Conservation (phyloP, 2,113 vertebrate species). For the Seriola dumerili region DNA sequence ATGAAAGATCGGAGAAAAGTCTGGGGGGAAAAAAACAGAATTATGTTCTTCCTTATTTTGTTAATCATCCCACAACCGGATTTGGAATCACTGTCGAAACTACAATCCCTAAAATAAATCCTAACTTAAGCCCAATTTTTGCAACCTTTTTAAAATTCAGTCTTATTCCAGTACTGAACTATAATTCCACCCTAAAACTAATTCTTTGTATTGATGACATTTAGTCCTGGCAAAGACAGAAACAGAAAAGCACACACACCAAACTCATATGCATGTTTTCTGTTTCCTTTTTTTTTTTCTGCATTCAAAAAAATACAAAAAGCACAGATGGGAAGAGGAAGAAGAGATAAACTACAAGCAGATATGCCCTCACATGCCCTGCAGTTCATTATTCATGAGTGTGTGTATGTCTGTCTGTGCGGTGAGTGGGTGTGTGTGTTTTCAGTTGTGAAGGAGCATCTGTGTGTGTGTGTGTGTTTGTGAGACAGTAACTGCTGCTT, state of each 20-base stretch:
- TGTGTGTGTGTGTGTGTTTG: slow-evolving; percentile 21
- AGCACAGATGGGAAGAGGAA: slow-evolving; percentile 21
- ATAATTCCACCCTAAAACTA: too few species aligned
- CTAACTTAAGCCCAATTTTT: too few species aligned
- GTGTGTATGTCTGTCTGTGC: slow-evolving; percentile 21
- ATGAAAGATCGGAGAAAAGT: not conserved
- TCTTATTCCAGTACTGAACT: too few species aligned
- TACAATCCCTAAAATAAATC: too few species aligned
- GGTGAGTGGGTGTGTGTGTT: slow-evolving; percentile 21
- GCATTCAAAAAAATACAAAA: not conserved
- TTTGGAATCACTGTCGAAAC: too few species aligned
- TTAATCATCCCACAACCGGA: too few species aligned
- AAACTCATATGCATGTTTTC: too few species aligned
- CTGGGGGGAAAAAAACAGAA: not conserved
- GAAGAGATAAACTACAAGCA: slow-evolving; percentile 27
- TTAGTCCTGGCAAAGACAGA: not conserved
- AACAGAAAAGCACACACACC: not conserved
- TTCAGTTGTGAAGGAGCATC: slow-evolving; percentile 31
- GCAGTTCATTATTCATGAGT: slow-evolving; percentile 56
- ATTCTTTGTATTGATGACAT: not conserved
- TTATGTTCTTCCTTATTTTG: not conserved
- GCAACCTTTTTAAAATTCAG: too few species aligned
- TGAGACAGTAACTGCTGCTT: not conserved
- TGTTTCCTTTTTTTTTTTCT: too few species aligned
- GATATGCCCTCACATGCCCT: slow-evolving; percentile 21